A percentile compares a stretch with the other conserved stretches of the same genome.
These are phyloP conservation scores for Glaucopsyche alexis DNA, from an alignment of 2,888 invertebrate species.

Conservation along the genomic window DNA sequence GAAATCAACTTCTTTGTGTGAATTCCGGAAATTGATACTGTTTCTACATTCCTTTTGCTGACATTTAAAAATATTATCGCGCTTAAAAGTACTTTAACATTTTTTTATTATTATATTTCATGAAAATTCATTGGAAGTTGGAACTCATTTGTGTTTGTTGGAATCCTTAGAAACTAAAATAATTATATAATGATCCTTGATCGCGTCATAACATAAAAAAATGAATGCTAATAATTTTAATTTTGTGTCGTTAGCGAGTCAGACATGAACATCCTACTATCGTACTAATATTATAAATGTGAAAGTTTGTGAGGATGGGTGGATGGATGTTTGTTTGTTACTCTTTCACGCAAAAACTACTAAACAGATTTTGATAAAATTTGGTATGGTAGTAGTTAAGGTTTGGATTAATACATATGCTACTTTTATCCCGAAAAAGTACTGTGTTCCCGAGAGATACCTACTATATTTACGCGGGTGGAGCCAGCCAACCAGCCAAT, in stretches of 20 bases:
- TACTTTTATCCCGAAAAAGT: too few relatives aligned
- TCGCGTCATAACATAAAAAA: background rate
- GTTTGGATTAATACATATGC: too few relatives aligned
- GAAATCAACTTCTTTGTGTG: background rate
- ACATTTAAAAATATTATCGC: background rate
- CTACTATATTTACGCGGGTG: too few relatives aligned
- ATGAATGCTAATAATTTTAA: background rate
- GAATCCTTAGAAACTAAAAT: background rate
- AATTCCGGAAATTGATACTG: background rate
- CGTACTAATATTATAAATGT: too few relatives aligned
- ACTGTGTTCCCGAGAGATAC: too few relatives aligned
- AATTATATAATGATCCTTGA: background rate
- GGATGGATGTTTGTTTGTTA: too few relatives aligned
- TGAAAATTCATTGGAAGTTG: background rate
- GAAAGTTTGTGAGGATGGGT: too few relatives aligned
- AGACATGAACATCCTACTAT: background rate
- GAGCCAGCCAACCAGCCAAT: too few relatives aligned
- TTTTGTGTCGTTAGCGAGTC: slow-evolving; percentile 5
- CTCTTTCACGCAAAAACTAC: too few relatives aligned
- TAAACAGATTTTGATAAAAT: too few relatives aligned
- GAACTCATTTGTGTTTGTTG: background rate
- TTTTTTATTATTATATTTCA: background rate
- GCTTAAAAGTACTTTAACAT: background rate
- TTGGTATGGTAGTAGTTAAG: too few relatives aligned
- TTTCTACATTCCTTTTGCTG: background rate